Conservation (phyloP, 1,140 invertebrate species). For the Centruroides sculpturatus region DNA sequence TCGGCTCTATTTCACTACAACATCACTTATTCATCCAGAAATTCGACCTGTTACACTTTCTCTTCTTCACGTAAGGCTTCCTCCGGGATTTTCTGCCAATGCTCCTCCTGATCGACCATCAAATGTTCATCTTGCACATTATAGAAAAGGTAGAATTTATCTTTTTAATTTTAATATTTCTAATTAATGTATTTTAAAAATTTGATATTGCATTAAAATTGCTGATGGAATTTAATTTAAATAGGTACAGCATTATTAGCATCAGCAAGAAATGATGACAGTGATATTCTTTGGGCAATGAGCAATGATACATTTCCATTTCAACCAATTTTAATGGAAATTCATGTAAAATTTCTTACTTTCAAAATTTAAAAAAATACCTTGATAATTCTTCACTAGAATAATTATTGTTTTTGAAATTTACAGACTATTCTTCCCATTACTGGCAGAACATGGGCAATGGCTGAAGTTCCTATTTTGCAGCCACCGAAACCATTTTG, state of each 20-base stretch:
- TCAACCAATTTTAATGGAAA: slow-evolving; percentile 35
- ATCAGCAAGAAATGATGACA: slow-evolving; percentile 28
- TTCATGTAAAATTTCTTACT: slow-evolving; percentile 27
- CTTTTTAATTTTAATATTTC: background rate
- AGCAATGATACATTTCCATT: slow-evolving; percentile 35
- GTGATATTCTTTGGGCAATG: slow-evolving; percentile 34
- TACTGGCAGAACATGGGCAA: slow-evolving; percentile 69
- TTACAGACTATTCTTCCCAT: slow-evolving; percentile 53
- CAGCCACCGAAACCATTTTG: slow-evolving; percentile 6
- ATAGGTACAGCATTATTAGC: slow-evolving; percentile 32
- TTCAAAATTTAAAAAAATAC: background rate
- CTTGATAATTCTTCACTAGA: background rate
- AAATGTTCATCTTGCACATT: slow-evolving; percentile 69
- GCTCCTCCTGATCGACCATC: slow-evolving; percentile 62
- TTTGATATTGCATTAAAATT: no score
- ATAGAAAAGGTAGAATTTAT: slow-evolving; percentile 48
- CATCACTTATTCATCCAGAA: slow-evolving; percentile 28
- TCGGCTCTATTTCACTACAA: slow-evolving; percentile 71
- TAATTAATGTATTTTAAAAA: background rate
- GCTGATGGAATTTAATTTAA: no score
- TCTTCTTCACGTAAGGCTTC: slow-evolving; percentile 75
- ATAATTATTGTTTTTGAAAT: background rate
- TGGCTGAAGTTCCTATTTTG: slow-evolving; percentile 42
- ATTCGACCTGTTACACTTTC: slow-evolving; percentile 48
- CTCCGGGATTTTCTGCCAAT: slow-evolving; percentile 82